These are phyloP conservation scores for Delia radicum DNA, from an alignment of 1,140 invertebrate genomes.

Conservation along the genomic window DNA sequence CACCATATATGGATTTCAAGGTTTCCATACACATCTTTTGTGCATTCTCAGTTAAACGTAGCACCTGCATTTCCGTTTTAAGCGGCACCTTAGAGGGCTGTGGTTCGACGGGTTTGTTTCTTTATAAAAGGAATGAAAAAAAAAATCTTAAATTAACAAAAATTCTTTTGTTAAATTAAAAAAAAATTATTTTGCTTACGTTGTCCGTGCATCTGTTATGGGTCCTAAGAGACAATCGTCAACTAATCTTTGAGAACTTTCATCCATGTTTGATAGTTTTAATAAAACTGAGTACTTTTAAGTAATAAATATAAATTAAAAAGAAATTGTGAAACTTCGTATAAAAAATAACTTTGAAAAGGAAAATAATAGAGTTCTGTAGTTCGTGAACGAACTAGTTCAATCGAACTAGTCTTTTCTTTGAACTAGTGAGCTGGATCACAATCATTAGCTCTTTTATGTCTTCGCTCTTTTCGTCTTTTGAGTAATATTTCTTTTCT, in stretches of 20 bases:
- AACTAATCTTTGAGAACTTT: slow-evolving; percentile 54
- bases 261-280: slow-evolving; percentile 19
- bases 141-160: neutral
- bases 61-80: slow-evolving; percentile 71
- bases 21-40: slow-evolving; percentile 71
- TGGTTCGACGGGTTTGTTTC: slow-evolving; percentile 6
- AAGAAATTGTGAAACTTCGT: too few relatives aligned
- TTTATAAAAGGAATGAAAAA: neutral
- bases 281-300: too few relatives aligned
- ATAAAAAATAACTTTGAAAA: too few relatives aligned
- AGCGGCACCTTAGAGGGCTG: slow-evolving; percentile 54
- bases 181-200: slow-evolving; percentile 51
- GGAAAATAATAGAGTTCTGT: too few relatives aligned
- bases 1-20: slow-evolving; percentile 68
- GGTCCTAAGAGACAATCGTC: slow-evolving; percentile 61
- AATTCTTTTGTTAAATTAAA: neutral
- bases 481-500: too few relatives aligned
- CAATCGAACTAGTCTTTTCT: too few relatives aligned
- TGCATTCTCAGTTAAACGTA: slow-evolving; percentile 65
- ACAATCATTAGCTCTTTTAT: too few relatives aligned
- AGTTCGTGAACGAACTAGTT: too few relatives aligned
- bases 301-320: too few relatives aligned
- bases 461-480: too few relatives aligned
- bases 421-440: too few relatives aligned
- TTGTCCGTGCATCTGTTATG: slow-evolving; percentile 58